phyloP scores from a whole-genome alignment of 1,140 invertebrate genomes.

The Trichonephila clavata region DNA sequence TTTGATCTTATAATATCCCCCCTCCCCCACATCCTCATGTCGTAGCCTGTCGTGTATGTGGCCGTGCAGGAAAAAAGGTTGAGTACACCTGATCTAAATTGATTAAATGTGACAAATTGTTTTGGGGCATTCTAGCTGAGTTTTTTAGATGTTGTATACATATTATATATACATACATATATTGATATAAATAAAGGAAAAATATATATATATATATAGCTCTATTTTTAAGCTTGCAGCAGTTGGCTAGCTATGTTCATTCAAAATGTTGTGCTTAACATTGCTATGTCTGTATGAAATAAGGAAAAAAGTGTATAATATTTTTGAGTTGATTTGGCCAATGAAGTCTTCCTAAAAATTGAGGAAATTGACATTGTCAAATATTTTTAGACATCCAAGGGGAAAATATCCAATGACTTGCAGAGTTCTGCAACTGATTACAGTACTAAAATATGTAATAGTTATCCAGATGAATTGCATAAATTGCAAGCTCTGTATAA shows the following conservation, averaged over 20 bases:
- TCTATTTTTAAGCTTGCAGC: constrained; percentile 74
- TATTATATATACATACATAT: constrained; percentile 70
- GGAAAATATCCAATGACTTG: neutral
- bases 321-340: constrained; percentile 73
- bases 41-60: no score
- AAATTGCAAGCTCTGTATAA: no score
- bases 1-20: no score
- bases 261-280: constrained; percentile 35
- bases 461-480: no score
- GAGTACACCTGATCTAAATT: no score
- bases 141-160: constrained; percentile 75
- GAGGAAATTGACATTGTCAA: constrained; percentile 50
- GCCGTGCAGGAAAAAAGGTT: no score
- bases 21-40: no score
- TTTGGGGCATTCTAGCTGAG: constrained; percentile 4
- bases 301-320: constrained; percentile 37
- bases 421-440: neutral
- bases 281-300: constrained; percentile 25
- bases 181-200: constrained; percentile 50
- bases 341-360: constrained; percentile 70
- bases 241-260: constrained; percentile 56
- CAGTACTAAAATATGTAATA: neutral
- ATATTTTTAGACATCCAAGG: constrained; percentile 51
- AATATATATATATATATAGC: constrained; percentile 72
- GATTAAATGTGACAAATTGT: neutral